Conservation (phyloP, 2,797 vertebrate genomes). For the Antrozous pallidus region DNA sequence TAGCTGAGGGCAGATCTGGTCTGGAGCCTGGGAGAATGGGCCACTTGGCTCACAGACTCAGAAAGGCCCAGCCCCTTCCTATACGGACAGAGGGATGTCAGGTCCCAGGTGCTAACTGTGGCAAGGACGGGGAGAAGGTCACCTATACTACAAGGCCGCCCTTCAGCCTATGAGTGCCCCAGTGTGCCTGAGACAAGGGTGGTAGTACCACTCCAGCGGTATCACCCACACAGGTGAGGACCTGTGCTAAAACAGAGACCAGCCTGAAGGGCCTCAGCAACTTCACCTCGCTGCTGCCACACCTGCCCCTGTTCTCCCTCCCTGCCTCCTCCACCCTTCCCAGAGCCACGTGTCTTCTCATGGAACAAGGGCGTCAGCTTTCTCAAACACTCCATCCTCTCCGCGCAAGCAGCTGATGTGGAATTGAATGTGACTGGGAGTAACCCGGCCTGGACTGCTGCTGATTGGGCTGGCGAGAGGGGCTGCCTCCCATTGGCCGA, state of each 20-base stretch:
- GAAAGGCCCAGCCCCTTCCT: not conserved
- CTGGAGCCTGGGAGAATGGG: not conserved
- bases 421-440: conserved; percentile 74
- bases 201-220: not conserved
- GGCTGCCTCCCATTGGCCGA: conserved; percentile 79
- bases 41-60: not conserved
- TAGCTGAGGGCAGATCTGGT: not conserved
- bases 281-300: not conserved
- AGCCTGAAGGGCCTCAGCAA: not conserved
- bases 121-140: not conserved
- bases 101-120: not conserved
- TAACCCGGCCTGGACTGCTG: conserved; percentile 71
- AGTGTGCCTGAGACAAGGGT: not conserved
- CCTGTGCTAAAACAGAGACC: not conserved
- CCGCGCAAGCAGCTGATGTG: not conserved
- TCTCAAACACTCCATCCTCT: not conserved
- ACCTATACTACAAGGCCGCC: not conserved
- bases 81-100: not conserved
- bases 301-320: not conserved
- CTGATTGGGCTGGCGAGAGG: not conserved
- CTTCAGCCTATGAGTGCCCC: not conserved
- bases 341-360: not conserved
- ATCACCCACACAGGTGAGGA: not conserved
- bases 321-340: not conserved
- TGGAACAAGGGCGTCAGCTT: conserved; percentile 18